A percentile compares a stretch with the other conserved stretches of the same genome.
Conservation (phyloP, 2,888 invertebrate genomes). For the Heliconius erato region DNA sequence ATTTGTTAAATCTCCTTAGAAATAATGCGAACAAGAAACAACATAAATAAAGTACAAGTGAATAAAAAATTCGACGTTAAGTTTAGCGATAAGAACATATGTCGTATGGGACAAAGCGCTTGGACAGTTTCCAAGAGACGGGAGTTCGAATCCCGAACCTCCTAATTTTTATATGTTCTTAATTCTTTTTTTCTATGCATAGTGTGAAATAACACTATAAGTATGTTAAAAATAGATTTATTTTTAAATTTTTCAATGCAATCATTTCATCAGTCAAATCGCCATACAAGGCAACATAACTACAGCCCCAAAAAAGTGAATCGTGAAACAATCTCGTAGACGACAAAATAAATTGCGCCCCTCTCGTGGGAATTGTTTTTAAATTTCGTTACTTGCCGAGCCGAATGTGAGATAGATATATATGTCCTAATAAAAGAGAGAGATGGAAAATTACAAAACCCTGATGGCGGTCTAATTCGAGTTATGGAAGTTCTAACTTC, state of each 20-base stretch:
- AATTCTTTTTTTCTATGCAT: too few species aligned
- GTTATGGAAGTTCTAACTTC: slow-evolving; percentile 27
- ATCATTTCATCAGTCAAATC: slow-evolving; percentile 16
- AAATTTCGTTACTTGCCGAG: slow-evolving; percentile 73
- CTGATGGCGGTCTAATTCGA: slow-evolving; percentile 36
- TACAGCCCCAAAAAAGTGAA: slow-evolving; percentile 37
- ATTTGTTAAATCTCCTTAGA: too few species aligned
- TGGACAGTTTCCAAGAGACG: not conserved
- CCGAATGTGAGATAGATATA: slow-evolving; percentile 56
- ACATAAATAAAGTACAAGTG: too few species aligned
- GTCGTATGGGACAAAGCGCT: too few species aligned
- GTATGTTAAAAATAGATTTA: not conserved
- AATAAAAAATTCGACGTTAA: too few species aligned
- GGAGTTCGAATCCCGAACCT: not conserved
- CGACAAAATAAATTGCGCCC: slow-evolving; percentile 58
- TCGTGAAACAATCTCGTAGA: slow-evolving; percentile 56
- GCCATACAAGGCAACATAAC: slow-evolving; percentile 29
- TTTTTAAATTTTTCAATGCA: not conserved
- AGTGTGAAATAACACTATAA: too few species aligned
- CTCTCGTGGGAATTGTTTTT: slow-evolving; percentile 71
- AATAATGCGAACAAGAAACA: too few species aligned
- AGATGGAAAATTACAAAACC: slow-evolving; percentile 39
- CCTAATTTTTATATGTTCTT: not conserved
- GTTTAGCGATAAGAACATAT: too few species aligned
- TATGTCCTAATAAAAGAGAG: slow-evolving; percentile 46